Base-by-base conservation (phyloP, 30 jellyfish, hydroid and myxozoan genomes). In the Pelagia noctiluca region DNA sequence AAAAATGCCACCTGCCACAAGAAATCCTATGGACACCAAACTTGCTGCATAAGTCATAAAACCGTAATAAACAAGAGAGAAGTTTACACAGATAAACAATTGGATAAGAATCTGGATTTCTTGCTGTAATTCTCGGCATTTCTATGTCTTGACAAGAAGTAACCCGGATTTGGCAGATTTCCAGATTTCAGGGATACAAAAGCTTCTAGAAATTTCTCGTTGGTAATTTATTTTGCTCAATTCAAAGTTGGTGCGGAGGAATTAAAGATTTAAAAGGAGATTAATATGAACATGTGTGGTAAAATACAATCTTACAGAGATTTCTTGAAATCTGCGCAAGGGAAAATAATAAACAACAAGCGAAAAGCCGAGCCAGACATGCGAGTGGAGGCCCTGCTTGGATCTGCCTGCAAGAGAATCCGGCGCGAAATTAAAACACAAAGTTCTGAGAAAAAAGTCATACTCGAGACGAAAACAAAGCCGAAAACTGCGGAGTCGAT, bases 351-450 rank as follows among this genome's bases (percentile, higher is more conserved):
- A 13, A 73, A 37, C 28, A 88, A 88, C 75, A 88, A 88, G 50
- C 81, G 97, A 52, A 79, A 80, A 73, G 93, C 97, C 24, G 89
- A 88, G 29, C 97, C 97, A 34, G 97, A 88, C 63, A 88, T 88
- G 97, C 60, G 97, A 49, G 71, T 88, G 50, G 93, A 88, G 34
- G 97, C 87, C 63, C 50, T 88, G 49, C 93, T 88, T 62, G 97
- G 97, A 33, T 88, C 86, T 32, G 76, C 97, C 16, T 88, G 95
- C 31, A 88, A 88, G 31, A 52, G 97, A 73, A 88, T 88, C 31
- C 87, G 93, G 54, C 76, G 90, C 35, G 96, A 87, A 70, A 57
- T 86, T 1, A 34, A 35, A 35, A 23, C 53, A 30, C 71, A 54
- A 52, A 69, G 21, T 26, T 1, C 13, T 1, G 48, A 19, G 29